Percentiles rank a stretch among this genome's conserved stretches.
Evolutionary conservation across 2,797 vertebrate species (phyloP).

Genomic region (Lagorchestes hirsutus): DNA sequence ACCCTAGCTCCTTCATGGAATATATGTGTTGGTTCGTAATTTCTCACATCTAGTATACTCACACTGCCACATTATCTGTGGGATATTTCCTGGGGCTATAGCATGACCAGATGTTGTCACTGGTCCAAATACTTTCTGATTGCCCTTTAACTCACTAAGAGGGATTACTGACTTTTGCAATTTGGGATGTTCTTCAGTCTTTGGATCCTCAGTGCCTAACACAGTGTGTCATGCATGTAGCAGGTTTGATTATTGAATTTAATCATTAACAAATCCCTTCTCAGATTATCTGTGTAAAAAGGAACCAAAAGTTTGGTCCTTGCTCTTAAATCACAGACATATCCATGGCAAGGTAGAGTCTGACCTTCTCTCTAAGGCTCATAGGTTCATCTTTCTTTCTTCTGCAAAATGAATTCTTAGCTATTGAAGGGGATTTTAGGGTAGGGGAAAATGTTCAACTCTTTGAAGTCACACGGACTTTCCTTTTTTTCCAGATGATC

Average conservation of each 20-base stretch:
- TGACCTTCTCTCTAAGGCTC: not conserved
- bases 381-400: not conserved
- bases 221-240: not conserved
- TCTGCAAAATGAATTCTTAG: not conserved
- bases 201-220: not conserved
- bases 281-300: not conserved
- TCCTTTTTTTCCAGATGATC: not conserved
- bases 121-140: not conserved
- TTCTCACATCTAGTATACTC: not conserved
- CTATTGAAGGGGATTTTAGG: not conserved
- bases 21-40: not conserved
- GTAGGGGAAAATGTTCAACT: not conserved
- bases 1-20: not conserved
- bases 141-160: not conserved
- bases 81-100: not conserved
- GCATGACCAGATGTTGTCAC: not conserved
- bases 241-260: not conserved
- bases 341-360: not conserved
- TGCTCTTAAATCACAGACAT: not conserved
- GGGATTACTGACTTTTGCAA: not conserved
- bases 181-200: not conserved
- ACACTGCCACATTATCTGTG: not conserved
- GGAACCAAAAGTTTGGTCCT: not conserved
- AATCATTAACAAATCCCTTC: not conserved
- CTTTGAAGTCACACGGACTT: not conserved